Evolutionary conservation across 2,113 vertebrate species (phyloP).

Genomic region (Astur gentilis): DNA sequence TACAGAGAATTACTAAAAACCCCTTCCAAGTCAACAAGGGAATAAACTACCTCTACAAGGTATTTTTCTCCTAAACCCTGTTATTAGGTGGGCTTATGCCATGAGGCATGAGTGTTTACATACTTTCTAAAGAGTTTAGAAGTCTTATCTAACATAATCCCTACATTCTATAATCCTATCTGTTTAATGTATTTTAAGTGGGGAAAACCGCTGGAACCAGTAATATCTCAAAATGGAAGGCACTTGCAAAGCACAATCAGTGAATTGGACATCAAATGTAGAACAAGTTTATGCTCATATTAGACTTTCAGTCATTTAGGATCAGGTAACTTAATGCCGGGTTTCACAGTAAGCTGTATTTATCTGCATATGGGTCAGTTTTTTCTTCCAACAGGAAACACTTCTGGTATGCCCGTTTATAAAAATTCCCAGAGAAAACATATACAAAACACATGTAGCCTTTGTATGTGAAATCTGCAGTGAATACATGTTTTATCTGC

Average conservation of each 20-base stretch:
- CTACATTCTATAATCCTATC: slow-evolving; percentile 53
- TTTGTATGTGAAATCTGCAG: not conserved
- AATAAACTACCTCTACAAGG: slow-evolving; percentile 40
- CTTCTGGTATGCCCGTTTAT: not conserved
- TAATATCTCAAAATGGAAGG: slow-evolving; percentile 22
- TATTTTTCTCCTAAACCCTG: slow-evolving; percentile 47
- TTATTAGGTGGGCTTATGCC: slow-evolving; percentile 51
- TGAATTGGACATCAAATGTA: not conserved
- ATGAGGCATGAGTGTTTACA: slow-evolving; percentile 41
- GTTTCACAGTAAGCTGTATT: not conserved
- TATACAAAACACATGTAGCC: not conserved
- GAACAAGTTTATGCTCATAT: not conserved
- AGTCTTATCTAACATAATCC: slow-evolving; percentile 63
- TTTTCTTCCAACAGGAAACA: not conserved
- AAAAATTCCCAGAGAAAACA: not conserved
- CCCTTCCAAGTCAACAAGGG: not conserved
- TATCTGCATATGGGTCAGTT: not conserved
- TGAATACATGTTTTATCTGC: not conserved
- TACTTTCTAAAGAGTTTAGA: slow-evolving; percentile 30
- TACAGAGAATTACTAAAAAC: not conserved
- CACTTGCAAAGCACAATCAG: not conserved
- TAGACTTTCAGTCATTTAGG: not conserved
- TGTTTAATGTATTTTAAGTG: slow-evolving; percentile 28
- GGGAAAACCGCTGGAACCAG: not conserved
- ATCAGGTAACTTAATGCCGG: not conserved